Evolutionary conservation across 1,140 invertebrate species (phyloP).

Genomic region (Zaprionus nigranus): DNA sequence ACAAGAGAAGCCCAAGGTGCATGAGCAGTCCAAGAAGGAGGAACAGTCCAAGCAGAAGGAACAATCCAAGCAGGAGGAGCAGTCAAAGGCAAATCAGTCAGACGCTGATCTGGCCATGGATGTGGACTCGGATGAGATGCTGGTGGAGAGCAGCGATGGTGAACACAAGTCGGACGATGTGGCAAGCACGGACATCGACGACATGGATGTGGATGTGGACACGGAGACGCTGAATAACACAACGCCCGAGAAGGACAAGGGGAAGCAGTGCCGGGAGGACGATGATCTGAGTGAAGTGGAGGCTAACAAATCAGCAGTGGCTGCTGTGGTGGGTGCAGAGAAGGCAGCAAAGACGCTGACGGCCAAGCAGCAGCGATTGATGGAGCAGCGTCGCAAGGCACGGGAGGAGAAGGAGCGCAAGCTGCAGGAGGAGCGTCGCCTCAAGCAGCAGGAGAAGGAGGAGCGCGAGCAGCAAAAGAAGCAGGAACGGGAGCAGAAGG

Average conservation of each 20-base stretch:
- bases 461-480: conserved; percentile 83
- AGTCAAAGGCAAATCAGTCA: not conserved
- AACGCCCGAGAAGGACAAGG: conserved; percentile 9
- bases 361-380: conserved; percentile 67
- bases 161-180: conserved; percentile 17
- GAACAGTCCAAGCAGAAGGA: too few species aligned
- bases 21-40: not conserved
- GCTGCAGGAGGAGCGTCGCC: conserved; percentile 69
- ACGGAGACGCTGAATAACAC: conserved; percentile 39
- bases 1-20: too few species aligned
- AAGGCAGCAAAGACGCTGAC: conserved; percentile 52
- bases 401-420: conserved; percentile 83
- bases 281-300: not conserved
- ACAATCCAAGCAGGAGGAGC: not conserved
- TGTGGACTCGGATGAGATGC: conserved; percentile 25
- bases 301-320: not conserved
- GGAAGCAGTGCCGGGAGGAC: not conserved
- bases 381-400: conserved; percentile 78
- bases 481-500: conserved; percentile 85
- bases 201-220: conserved; percentile 57
- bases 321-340: not conserved
- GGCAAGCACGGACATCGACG: conserved; percentile 43
- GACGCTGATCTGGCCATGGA: not conserved
- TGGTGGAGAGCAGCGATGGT: conserved; percentile 51
- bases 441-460: conserved; percentile 82